phyloP scores from a whole-genome alignment of 2,888 invertebrate species.

The Plebejus melissa region DNA sequence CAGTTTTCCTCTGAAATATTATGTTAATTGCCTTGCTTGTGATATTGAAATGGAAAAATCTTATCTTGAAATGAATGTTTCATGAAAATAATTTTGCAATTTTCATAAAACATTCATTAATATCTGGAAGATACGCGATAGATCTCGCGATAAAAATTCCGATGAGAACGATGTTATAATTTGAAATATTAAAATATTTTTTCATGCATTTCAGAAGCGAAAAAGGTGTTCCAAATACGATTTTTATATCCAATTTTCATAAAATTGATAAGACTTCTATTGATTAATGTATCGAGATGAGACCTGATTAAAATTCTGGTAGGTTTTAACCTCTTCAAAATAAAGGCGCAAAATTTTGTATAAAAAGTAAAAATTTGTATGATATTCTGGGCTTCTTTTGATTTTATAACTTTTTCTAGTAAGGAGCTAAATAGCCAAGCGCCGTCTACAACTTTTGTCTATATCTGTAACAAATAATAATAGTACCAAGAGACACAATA shows the following conservation, averaged over 20 bases:
- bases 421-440: background rate
- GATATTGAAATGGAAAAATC: slow-evolving; percentile 7
- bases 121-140: background rate
- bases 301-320: no score
- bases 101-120: slow-evolving; percentile 12
- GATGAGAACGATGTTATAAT: background rate
- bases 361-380: no score
- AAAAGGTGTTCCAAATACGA: background rate
- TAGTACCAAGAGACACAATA: background rate
- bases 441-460: background rate
- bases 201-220: background rate
- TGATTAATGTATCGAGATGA: no score
- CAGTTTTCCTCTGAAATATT: background rate
- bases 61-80: slow-evolving; percentile 14
- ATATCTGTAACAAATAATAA: background rate
- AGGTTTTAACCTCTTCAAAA: no score
- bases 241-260: background rate
- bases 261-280: no score
- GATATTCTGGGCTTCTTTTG: no score
- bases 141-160: slow-evolving; percentile 8
- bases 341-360: no score
- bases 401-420: no score
- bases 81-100: background rate
- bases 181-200: background rate
- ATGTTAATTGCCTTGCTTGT: background rate